Evolutionary conservation across 2,797 vertebrate genomes (phyloP).

Genomic region (Ceryle rudis): DNA sequence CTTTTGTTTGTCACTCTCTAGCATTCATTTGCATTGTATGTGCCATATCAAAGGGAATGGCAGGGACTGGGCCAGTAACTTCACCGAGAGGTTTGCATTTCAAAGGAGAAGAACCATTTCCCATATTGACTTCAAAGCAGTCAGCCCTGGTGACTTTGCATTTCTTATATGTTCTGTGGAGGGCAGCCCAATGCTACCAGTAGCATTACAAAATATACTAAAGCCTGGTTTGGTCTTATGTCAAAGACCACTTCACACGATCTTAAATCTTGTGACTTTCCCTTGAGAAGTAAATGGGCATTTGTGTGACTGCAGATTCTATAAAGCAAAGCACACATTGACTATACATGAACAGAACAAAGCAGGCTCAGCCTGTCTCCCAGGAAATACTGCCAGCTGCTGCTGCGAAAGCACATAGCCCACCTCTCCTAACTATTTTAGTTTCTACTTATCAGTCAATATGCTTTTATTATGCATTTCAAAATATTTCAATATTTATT

Average conservation of each 20-base stretch:
- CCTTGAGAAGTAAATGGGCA: not conserved
- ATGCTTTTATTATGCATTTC: not conserved
- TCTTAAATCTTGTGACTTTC: not conserved
- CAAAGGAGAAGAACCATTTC: not conserved
- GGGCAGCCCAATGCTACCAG: not conserved
- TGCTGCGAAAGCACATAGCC: not conserved
- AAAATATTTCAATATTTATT: not conserved
- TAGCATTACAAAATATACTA: not conserved
- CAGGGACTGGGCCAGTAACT: not conserved
- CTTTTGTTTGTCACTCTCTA: not conserved
- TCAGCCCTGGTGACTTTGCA: not conserved
- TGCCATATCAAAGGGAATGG: not conserved
- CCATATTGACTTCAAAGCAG: not conserved
- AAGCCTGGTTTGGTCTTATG: not conserved
- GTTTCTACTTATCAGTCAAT: not conserved
- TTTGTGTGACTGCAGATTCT: not conserved
- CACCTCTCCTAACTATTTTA: not conserved
- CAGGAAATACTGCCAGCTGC: not conserved
- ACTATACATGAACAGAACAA: not conserved
- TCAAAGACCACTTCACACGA: not conserved
- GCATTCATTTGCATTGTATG: not conserved
- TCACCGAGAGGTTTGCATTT: conserved; percentile 3
- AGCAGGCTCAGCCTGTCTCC: not conserved
- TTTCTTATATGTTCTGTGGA: not conserved
- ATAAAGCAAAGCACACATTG: not conserved